A percentile compares a stretch with the other conserved stretches of the same genome.
These are phyloP conservation scores for Caenorhabditis virilis DNA, from an alignment of 2,888 invertebrate genomes.

Conservation along the genomic window DNA sequence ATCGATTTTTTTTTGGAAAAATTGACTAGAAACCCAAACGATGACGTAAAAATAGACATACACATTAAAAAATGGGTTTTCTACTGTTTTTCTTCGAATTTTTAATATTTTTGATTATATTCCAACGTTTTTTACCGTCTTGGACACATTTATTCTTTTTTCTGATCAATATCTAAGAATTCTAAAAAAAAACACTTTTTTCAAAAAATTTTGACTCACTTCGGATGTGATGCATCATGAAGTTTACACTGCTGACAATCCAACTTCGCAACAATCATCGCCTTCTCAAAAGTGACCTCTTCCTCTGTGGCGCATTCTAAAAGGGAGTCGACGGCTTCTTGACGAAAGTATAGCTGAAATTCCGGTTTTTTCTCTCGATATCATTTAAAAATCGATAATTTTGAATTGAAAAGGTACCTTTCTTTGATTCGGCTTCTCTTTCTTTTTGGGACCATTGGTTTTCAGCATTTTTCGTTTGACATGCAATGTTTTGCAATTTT, in stretches of 20 bases:
- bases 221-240: constrained; percentile 51
- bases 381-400: neutral
- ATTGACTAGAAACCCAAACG: too few relatives aligned
- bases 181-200: neutral
- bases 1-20: too few relatives aligned
- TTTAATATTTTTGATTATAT: too few relatives aligned
- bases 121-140: too few relatives aligned
- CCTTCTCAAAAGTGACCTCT: constrained; percentile 19
- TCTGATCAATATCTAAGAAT: too few relatives aligned
- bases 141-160: too few relatives aligned
- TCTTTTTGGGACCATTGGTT: constrained; percentile 12
- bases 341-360: constrained; percentile 28
- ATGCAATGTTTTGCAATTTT: too few relatives aligned
- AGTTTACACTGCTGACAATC: constrained; percentile 42
- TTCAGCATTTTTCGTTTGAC: constrained; percentile 19
- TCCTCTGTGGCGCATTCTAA: constrained; percentile 7
- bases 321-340: constrained; percentile 34
- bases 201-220: constrained; percentile 24
- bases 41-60: too few relatives aligned
- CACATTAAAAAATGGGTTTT: too few relatives aligned
- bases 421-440: constrained; percentile 24
- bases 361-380: neutral
- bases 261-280: constrained; percentile 41
- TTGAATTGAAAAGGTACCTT: constrained; percentile 13
- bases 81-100: too few relatives aligned